Evolutionary conservation across 1,140 invertebrate genomes (phyloP).

Genomic region (Drosophila persimilis): DNA sequence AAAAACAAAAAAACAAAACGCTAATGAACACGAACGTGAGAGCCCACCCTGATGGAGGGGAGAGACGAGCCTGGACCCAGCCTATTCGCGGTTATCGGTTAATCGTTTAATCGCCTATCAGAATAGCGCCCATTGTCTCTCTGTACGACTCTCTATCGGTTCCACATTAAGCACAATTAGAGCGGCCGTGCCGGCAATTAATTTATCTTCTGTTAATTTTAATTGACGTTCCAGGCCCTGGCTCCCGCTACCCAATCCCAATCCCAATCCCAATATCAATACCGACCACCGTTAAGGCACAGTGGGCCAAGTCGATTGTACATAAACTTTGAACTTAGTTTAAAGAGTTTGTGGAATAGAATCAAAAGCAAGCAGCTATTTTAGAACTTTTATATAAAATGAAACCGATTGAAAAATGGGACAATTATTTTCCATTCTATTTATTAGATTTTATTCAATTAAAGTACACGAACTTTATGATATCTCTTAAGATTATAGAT

Average conservation of each 20-base stretch:
- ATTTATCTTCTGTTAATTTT: slow-evolving; percentile 75
- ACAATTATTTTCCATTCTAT: no score
- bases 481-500: no score
- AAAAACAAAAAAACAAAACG: slow-evolving; percentile 2
- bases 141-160: slow-evolving; percentile 44
- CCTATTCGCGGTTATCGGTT: slow-evolving; percentile 35
- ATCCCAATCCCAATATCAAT: neutral
- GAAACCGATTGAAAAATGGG: no score
- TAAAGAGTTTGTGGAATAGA: no score
- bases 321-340: no score
- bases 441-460: no score
- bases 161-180: slow-evolving; percentile 75
- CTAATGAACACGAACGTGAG: slow-evolving; percentile 25
- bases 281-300: slow-evolving; percentile 12
- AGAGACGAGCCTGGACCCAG: neutral
- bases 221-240: slow-evolving; percentile 43
- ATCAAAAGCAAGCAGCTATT: no score
- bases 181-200: slow-evolving; percentile 65
- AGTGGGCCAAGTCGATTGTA: slow-evolving; percentile 9
- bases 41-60: slow-evolving; percentile 7
- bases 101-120: slow-evolving; percentile 75
- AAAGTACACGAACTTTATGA: no score
- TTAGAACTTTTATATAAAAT: no score
- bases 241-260: no score
- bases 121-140: slow-evolving; percentile 59